Base-by-base conservation (phyloP, 2,113 vertebrate species). In the Dolichallabes microphthalmus region DNA sequence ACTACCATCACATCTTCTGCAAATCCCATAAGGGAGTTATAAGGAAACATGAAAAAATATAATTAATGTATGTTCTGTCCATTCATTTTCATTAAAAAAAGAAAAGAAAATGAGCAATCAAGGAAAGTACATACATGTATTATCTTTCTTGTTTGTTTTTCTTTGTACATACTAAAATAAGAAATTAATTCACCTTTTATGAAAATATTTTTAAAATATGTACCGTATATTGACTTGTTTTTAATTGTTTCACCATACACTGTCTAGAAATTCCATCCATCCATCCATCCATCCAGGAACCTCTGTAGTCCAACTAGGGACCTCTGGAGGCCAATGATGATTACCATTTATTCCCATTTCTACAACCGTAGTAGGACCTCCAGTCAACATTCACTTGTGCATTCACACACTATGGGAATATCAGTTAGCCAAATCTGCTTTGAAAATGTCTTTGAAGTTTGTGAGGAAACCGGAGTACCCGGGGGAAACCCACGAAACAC, bases 11-110 rank as follows among this genome's bases (percentile, higher is more conserved):
- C 7, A 7, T 35, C 71, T 64, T 84, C 35, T 30, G 45, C 22
- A 35, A 30, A 5, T 2, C 17, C 53, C 57, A 30, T 61, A 75
- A 75, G 39, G 58, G 17, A 63, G 57, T 35, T 73, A 53, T 57
- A 79, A 83, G 74, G 58, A 83, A 63, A 50, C 69, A 52, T 50
- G 35, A 74, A 73, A 73, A 39, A 3, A 32, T 68, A 19, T 35
- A 19, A 69, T 35, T 30, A 69, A 14, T 35, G 66, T 35, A 35
- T 35, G 35, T 73, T 45, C 69, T 45, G 35, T 73, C 17, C 32
- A 45, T 22, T 20, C 0, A 2, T 25, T 20, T 73, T 73, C 10
- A 45, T 25, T 45, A 45, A 2, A 73, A 73, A 73, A 20, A 12
- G 17, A 27, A 1, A 20, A 25, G 35, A 27, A 9, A 64, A 27